Percentiles rank a stretch among this genome's conserved stretches.
phyloP scores from a whole-genome alignment of 2,797 vertebrate genomes.

The Clarias fuscus region DNA sequence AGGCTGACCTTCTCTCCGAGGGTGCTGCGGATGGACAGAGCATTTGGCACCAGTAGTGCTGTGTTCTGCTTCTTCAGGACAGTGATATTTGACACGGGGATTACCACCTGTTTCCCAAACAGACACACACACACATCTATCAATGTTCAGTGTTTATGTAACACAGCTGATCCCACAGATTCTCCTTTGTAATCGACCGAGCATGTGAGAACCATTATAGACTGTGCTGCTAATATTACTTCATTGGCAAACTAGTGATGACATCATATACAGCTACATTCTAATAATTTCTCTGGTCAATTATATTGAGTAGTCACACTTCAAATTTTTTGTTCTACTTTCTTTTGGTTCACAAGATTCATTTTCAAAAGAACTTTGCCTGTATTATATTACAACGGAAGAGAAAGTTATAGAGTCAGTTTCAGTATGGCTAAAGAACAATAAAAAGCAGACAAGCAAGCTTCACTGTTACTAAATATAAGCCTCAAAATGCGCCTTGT shows the following conservation, averaged over 20 bases:
- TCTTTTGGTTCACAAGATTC: neutral
- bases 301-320: neutral
- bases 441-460: neutral
- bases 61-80: slow-evolving; percentile 87
- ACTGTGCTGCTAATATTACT: neutral
- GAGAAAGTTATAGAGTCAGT: neutral
- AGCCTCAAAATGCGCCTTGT: neutral
- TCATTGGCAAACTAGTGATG: neutral
- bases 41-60: slow-evolving; percentile 84
- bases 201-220: neutral
- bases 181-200: neutral
- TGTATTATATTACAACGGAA: neutral
- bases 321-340: neutral
- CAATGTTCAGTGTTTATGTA: neutral
- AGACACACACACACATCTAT: neutral
- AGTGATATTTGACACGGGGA: slow-evolving; percentile 74
- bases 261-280: neutral
- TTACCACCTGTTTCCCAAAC: slow-evolving; percentile 69
- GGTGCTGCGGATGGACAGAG: slow-evolving; percentile 79
- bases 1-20: slow-evolving; percentile 80
- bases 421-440: neutral
- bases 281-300: neutral
- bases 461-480: neutral
- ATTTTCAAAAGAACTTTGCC: neutral
- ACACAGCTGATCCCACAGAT: neutral